These are phyloP conservation scores for Ornithoptera priamus DNA, from an alignment of 2,888 invertebrate species.

Conservation along the genomic window DNA sequence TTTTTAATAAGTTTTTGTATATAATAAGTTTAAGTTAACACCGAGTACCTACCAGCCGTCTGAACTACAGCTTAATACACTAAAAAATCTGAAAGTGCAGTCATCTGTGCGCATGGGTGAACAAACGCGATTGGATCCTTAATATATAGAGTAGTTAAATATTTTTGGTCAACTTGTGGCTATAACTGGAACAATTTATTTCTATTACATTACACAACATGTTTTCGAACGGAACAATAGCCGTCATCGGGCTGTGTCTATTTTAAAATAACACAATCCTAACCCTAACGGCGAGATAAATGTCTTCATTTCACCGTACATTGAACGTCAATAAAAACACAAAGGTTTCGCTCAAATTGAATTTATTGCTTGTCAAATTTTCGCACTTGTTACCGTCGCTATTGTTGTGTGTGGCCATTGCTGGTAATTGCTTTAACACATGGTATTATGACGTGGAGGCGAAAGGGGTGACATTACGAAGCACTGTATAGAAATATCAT, in stretches of 20 bases:
- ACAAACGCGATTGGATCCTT: no score
- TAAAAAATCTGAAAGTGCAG: no score
- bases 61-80: no score
- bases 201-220: neutral
- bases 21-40: no score
- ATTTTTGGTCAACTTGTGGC: neutral
- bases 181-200: neutral
- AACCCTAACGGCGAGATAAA: conserved; percentile 48
- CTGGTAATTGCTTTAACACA: conserved; percentile 73
- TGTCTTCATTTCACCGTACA: conserved; percentile 64
- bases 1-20: no score
- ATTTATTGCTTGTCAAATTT: conserved; percentile 76
- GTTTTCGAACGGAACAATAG: neutral
- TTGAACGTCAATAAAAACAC: conserved; percentile 58
- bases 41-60: no score
- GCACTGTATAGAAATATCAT: conserved; percentile 35
- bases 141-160: no score
- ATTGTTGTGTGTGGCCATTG: conserved; percentile 57
- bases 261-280: conserved; percentile 36
- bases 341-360: conserved; percentile 61
- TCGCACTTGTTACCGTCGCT: conserved; percentile 59
- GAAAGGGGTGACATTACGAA: conserved; percentile 58
- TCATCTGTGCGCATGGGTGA: no score
- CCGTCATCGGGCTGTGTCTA: conserved; percentile 3
- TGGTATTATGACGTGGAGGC: conserved; percentile 52